A percentile compares a stretch with the other conserved stretches of the same genome.
Conservation (phyloP, 2,888 invertebrate species). For the Xanthorhoe spadicearia region DNA sequence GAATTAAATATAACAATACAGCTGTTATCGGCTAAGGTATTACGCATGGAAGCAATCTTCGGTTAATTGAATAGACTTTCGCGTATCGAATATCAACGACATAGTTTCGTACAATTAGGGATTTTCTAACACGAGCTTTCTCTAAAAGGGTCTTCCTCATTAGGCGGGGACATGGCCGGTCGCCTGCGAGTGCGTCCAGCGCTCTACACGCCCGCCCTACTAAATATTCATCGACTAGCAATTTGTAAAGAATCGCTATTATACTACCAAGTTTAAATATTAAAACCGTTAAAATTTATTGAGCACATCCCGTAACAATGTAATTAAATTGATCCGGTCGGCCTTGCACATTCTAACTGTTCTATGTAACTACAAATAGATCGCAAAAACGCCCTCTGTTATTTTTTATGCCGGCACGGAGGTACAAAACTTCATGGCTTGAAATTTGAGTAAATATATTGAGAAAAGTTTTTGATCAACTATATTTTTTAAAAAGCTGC, state of each 20-base stretch:
- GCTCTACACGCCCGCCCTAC: slow-evolving; percentile 57
- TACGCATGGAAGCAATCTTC: slow-evolving; percentile 50
- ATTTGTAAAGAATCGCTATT: slow-evolving; percentile 70
- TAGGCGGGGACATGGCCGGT: slow-evolving; percentile 69
- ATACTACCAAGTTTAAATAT: slow-evolving; percentile 59
- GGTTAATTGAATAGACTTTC: slow-evolving; percentile 68
- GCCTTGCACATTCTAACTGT: slow-evolving; percentile 63
- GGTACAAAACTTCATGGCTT: background rate
- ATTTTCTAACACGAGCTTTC: slow-evolving; percentile 72
- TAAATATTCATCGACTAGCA: slow-evolving; percentile 76
- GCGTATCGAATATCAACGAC: slow-evolving; percentile 72
- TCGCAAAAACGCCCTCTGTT: slow-evolving; percentile 1
- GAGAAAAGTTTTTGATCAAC: too few species aligned
- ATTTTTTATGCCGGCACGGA: slow-evolving; percentile 23
- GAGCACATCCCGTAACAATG: slow-evolving; percentile 63
- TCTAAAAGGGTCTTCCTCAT: slow-evolving; percentile 74
- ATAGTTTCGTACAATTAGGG: slow-evolving; percentile 75
- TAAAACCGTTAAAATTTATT: slow-evolving; percentile 65
- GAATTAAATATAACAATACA: slow-evolving; percentile 24
- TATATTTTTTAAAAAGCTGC: too few species aligned
- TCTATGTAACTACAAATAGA: slow-evolving; percentile 45
- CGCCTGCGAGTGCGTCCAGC: slow-evolving; percentile 46
- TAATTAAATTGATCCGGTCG: slow-evolving; percentile 67
- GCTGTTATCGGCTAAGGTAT: slow-evolving; percentile 41
- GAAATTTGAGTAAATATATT: background rate